Percentiles rank a stretch among this genome's conserved stretches.
These are phyloP conservation scores for Agrilus mali DNA, from an alignment of 2,888 invertebrate species.

Conservation along the genomic window DNA sequence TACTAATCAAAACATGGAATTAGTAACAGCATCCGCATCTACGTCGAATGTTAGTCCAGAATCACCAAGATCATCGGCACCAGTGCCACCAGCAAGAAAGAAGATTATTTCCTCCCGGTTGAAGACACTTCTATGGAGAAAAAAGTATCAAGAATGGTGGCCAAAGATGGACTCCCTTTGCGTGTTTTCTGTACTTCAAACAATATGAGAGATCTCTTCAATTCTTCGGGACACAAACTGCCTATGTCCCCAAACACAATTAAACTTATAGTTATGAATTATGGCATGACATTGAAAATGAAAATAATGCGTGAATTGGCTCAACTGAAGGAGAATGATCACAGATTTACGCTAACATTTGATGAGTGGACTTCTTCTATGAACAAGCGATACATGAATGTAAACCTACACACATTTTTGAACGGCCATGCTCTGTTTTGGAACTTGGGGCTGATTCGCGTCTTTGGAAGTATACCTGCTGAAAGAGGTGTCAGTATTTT, in stretches of 20 bases:
- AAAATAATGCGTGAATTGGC: conserved; percentile 1
- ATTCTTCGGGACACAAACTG: conserved; percentile 3
- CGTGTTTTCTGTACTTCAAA: conserved; percentile 4
- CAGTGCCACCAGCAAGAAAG: not conserved
- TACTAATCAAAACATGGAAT: not conserved
- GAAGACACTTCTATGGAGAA: conserved; percentile 1
- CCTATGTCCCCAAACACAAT: conserved; percentile 2
- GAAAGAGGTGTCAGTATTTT: conserved; percentile 13
- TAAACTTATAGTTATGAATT: conserved; percentile 4
- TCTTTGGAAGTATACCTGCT: conserved; percentile 17
- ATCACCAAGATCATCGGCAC: not conserved
- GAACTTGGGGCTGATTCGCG: conserved; percentile 14
- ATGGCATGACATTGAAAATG: conserved; percentile 1
- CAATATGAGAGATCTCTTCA: conserved; percentile 4
- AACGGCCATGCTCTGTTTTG: conserved; percentile 4
- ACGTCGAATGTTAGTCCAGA: not conserved
- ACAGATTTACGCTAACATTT: too few relatives aligned
- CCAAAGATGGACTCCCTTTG: conserved; percentile 6
- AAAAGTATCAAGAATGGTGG: conserved; percentile 7
- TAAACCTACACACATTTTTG: conserved; percentile 7
- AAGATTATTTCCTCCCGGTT: conserved; percentile 2
- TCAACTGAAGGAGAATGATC: too few relatives aligned
- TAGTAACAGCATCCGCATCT: not conserved
- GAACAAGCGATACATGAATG: too few relatives aligned
- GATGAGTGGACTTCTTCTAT: conserved; percentile 11